Conservation (phyloP, 2,888 invertebrate genomes). For the Rhyacophila evoluta region DNA sequence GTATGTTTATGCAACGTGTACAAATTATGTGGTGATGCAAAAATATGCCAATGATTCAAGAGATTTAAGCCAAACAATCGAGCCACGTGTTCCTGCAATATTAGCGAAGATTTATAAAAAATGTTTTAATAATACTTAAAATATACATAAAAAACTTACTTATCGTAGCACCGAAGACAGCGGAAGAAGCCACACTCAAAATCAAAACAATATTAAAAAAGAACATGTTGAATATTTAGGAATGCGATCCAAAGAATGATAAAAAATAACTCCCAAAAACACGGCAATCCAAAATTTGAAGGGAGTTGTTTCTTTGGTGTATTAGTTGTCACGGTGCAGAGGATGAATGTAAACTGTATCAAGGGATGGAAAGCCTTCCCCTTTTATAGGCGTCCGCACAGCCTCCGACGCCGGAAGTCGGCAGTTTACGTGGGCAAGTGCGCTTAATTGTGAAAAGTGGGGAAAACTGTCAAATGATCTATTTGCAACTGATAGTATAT, state of each 20-base stretch:
- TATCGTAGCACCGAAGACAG: slow-evolving; percentile 33
- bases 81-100: too few relatives aligned
- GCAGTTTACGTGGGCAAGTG: slow-evolving; percentile 14
- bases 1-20: too few relatives aligned
- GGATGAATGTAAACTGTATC: slow-evolving; percentile 29
- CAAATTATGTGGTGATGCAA: too few relatives aligned
- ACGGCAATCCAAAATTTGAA: slow-evolving; percentile 6
- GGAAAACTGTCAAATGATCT: not conserved
- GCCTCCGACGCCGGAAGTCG: slow-evolving; percentile 33
- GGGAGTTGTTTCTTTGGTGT: not conserved
- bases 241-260: not conserved
- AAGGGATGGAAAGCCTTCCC: slow-evolving; percentile 30
- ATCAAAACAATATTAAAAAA: slow-evolving; percentile 41
- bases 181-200: slow-evolving; percentile 32
- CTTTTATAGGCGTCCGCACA: slow-evolving; percentile 34
- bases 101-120: too few relatives aligned
- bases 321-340: not conserved
- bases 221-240: slow-evolving; percentile 27
- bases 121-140: too few relatives aligned
- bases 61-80: too few relatives aligned
- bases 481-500: too few relatives aligned
- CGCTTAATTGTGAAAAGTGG: not conserved
- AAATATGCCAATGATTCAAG: too few relatives aligned
- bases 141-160: slow-evolving; percentile 28
- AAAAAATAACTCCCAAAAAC: slow-evolving; percentile 32